Evolutionary conservation across 2,113 vertebrate genomes (phyloP).

Genomic region (Euleptes europaea): DNA sequence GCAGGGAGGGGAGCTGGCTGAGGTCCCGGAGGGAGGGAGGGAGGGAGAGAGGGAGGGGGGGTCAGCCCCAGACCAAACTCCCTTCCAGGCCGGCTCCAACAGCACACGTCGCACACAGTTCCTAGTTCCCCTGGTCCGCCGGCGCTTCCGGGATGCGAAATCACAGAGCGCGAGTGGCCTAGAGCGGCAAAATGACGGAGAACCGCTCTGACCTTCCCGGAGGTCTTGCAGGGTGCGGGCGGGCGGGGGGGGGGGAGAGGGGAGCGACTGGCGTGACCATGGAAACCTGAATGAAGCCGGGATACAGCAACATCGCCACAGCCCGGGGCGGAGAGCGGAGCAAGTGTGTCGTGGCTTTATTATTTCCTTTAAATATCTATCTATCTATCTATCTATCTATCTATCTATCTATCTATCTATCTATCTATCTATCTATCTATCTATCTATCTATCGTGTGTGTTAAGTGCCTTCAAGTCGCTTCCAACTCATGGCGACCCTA

Average conservation of each 20-base stretch:
- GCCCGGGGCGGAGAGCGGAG: not conserved
- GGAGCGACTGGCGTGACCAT: not conserved
- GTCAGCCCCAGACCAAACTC: not conserved
- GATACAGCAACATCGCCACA: not conserved
- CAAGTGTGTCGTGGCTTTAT: no score
- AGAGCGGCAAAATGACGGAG: not conserved
- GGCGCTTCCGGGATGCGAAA: conserved; percentile 46
- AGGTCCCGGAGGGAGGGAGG: no score
- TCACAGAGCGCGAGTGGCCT: not conserved
- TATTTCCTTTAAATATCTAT: no score
- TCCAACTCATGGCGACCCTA: no score
- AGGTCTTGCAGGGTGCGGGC: not conserved
- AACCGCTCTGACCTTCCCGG: not conserved
- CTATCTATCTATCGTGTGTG: no score
- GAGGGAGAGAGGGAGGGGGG: no score
- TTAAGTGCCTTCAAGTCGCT: no score
- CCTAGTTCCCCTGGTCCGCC: conserved; percentile 50
- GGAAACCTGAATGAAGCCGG: not conserved
- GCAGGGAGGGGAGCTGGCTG: not conserved
- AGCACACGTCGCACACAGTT: conserved; percentile 49
- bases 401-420: no score
- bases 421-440: no score
- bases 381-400: no score
- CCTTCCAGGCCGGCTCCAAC: not conserved
- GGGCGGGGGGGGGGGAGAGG: not conserved